These are phyloP conservation scores for Parotia lawesii DNA, from an alignment of 2,113 vertebrate species.

Conservation along the genomic window DNA sequence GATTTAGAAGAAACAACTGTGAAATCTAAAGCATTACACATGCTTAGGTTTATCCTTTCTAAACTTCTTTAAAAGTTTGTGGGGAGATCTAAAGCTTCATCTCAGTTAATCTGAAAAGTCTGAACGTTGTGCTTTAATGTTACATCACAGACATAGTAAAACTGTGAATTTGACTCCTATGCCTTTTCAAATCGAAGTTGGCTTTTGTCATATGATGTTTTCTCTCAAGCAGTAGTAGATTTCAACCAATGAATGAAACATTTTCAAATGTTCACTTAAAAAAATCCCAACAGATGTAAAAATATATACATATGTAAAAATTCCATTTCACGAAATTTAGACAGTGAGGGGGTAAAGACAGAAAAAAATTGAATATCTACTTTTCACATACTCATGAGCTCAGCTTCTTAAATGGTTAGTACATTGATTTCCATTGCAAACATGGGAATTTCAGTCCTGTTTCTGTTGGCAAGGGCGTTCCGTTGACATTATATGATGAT, in stretches of 20 bases:
- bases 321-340: neutral
- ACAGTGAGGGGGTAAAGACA: neutral
- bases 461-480: neutral
- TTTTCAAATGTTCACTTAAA: neutral
- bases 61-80: neutral
- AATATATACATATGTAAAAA: neutral
- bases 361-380: neutral
- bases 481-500: neutral
- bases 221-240: neutral
- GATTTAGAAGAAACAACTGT: neutral
- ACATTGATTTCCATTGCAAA: neutral
- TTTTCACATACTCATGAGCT: neutral
- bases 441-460: neutral
- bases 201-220: neutral
- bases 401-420: neutral
- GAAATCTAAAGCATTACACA: neutral
- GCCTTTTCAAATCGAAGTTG: neutral
- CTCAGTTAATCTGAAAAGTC: neutral
- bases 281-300: neutral
- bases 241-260: neutral
- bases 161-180: neutral
- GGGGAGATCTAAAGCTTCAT: neutral
- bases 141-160: neutral
- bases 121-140: neutral
- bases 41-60: neutral